These are phyloP conservation scores for Artibeus jamaicensis DNA, from an alignment of 2,797 vertebrate genomes.

Conservation along the genomic window DNA sequence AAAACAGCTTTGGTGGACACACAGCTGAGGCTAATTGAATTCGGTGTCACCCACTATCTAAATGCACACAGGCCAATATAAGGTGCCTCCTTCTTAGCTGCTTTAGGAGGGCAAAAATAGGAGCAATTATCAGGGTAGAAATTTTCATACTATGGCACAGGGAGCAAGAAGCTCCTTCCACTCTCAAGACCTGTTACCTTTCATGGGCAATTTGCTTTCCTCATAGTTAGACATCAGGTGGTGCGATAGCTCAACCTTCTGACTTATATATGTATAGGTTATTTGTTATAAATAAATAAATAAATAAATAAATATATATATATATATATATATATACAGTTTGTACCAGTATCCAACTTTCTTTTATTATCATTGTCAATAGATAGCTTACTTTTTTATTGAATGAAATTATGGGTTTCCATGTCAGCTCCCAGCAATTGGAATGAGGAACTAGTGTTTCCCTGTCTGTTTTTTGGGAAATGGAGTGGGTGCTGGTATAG, in stretches of 20 bases:
- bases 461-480: background rate
- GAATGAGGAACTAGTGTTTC: background rate
- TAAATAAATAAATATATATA: no score
- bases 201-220: background rate
- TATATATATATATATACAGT: background rate
- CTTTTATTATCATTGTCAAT: background rate
- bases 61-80: conserved; percentile 1
- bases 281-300: background rate
- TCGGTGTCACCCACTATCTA: conserved; percentile 3
- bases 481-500: no score
- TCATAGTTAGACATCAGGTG: background rate
- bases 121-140: background rate
- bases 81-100: background rate
- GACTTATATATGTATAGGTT: background rate
- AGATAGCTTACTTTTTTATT: background rate
- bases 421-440: background rate
- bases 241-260: background rate
- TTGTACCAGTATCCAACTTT: background rate
- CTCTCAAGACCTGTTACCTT: background rate
- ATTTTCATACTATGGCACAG: background rate
- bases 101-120: background rate
- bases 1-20: conserved; percentile 9
- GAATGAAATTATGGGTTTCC: background rate
- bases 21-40: conserved; percentile 41
- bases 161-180: background rate